Evolutionary conservation across 2,888 invertebrate species (phyloP).

Genomic region (Eupithecia pulchellata): DNA sequence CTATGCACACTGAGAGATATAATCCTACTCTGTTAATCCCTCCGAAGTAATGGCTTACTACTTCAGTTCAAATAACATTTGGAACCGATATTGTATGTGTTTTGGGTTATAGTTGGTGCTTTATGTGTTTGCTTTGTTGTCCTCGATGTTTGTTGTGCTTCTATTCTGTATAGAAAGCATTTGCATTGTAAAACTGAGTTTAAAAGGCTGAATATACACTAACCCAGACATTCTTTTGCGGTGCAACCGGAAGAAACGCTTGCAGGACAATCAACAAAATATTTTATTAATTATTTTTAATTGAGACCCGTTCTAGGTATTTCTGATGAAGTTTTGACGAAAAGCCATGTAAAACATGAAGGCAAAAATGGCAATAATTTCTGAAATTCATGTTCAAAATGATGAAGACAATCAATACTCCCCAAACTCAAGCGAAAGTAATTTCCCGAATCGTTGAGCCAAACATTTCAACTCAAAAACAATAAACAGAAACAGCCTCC

Average conservation of each 20-base stretch:
- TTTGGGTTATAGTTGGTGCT: constrained; percentile 5
- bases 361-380: constrained; percentile 8
- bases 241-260: not conserved
- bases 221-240: too few relatives aligned
- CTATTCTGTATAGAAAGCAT: not conserved
- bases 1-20: constrained; percentile 57
- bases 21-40: constrained; percentile 33
- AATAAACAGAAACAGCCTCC: constrained; percentile 64
- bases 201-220: too few relatives aligned
- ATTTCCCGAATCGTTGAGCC: constrained; percentile 64
- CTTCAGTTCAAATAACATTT: constrained; percentile 44
- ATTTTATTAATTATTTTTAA: too few relatives aligned
- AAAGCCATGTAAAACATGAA: not conserved
- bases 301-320: too few relatives aligned
- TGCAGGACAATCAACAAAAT: too few relatives aligned
- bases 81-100: constrained; percentile 34
- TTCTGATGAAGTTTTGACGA: not conserved
- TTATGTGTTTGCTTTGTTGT: not conserved
- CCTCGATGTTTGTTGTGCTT: not conserved
- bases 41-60: constrained; percentile 42
- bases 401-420: constrained; percentile 52
- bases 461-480: constrained; percentile 66
- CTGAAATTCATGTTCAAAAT: constrained; percentile 16
- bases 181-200: not conserved
- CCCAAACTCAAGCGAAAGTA: constrained; percentile 59